Percentiles rank a stretch among this genome's conserved stretches.
These are phyloP conservation scores for Myotis daubentonii DNA, from an alignment of 2,797 vertebrate genomes.

Conservation along the genomic window DNA sequence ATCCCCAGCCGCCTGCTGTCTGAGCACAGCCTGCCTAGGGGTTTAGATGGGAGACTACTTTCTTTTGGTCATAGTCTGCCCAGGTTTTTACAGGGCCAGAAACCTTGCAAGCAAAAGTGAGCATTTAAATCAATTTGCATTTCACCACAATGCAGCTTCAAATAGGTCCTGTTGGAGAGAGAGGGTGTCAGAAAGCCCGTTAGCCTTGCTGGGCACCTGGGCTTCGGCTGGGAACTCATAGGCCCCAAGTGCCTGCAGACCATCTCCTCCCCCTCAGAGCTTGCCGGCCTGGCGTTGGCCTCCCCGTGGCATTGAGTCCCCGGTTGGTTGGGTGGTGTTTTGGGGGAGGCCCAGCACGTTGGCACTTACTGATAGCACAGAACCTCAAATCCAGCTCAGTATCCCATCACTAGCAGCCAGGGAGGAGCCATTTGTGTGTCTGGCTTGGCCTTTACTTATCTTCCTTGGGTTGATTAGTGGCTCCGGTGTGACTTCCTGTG, in stretches of 20 bases:
- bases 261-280: not conserved
- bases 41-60: not conserved
- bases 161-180: slow-evolving; percentile 19
- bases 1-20: not conserved
- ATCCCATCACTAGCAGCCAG: not conserved
- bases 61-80: not conserved
- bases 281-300: not conserved
- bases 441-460: not conserved
- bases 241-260: not conserved
- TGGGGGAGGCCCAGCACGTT: not conserved
- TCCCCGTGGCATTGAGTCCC: not conserved
- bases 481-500: not conserved
- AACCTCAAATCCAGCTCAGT: not conserved
- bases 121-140: slow-evolving; percentile 55
- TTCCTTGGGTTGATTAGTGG: not conserved
- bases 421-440: not conserved
- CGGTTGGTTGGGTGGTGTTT: not conserved
- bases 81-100: slow-evolving; percentile 15
- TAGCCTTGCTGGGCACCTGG: not conserved
- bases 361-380: not conserved
- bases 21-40: not conserved
- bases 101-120: slow-evolving; percentile 45
- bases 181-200: not conserved
- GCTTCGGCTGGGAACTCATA: not conserved
- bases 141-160: slow-evolving; percentile 58